Evolutionary conservation across 2,113 vertebrate genomes (phyloP).

Genomic region (Stigmatopora nigra): DNA sequence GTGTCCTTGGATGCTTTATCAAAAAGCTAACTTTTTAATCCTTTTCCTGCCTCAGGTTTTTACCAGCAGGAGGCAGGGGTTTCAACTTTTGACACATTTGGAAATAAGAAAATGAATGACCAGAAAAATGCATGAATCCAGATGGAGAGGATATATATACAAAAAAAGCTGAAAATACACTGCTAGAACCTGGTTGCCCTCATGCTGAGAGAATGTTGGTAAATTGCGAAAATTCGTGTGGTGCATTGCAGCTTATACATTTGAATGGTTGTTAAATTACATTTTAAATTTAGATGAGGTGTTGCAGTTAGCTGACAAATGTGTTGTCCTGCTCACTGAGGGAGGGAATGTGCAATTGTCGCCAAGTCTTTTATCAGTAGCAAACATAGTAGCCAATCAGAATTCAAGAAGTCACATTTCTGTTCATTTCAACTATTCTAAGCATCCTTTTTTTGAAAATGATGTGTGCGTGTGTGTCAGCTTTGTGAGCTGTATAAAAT

Average conservation of each 20-base stretch:
- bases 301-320: slow-evolving; percentile 62
- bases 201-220: slow-evolving; percentile 47
- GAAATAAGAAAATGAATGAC: slow-evolving; percentile 1
- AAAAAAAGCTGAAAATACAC: slow-evolving; percentile 21
- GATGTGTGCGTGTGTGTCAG: slow-evolving; percentile 3
- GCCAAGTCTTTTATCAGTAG: neutral
- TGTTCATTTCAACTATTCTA: slow-evolving; percentile 8
- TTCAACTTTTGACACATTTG: slow-evolving; percentile 21
- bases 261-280: slow-evolving; percentile 69
- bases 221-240: slow-evolving; percentile 61
- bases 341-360: slow-evolving; percentile 9
- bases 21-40: slow-evolving; percentile 42
- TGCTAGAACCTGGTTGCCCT: slow-evolving; percentile 33
- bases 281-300: slow-evolving; percentile 73
- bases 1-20: slow-evolving; percentile 48
- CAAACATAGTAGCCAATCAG: slow-evolving; percentile 32
- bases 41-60: slow-evolving; percentile 29
- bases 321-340: slow-evolving; percentile 49
- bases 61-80: slow-evolving; percentile 8
- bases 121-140: slow-evolving; percentile 20
- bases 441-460: slow-evolving; percentile 2
- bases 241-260: slow-evolving; percentile 62
- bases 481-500: slow-evolving; percentile 38
- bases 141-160: neutral
- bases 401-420: slow-evolving; percentile 20